phyloP scores from a whole-genome alignment of 2,797 vertebrate genomes.

The Pipistrellus pipistrellus region DNA sequence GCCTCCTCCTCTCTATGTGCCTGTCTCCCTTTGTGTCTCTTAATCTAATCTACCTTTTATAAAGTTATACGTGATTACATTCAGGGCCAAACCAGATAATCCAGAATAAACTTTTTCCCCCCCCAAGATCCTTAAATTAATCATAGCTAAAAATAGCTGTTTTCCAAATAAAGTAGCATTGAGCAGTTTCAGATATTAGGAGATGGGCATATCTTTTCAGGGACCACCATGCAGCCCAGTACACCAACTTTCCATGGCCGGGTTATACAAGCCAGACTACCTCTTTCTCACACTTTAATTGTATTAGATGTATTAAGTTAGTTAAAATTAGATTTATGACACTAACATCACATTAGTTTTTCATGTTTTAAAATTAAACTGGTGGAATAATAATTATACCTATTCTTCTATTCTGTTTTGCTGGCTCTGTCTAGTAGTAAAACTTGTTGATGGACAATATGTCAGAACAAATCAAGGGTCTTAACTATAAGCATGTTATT shows the following conservation, averaged over 20 bases:
- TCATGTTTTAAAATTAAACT: not conserved
- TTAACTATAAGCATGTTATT: not conserved
- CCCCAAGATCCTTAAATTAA: not conserved
- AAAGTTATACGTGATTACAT: not conserved
- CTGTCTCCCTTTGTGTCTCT: not conserved
- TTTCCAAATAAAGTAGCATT: not conserved
- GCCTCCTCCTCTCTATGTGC: not conserved
- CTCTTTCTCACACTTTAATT: not conserved
- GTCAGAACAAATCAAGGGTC: not conserved
- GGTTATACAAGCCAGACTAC: not conserved
- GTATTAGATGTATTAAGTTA: not conserved
- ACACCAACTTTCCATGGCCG: not conserved
- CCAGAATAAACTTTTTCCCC: not conserved
- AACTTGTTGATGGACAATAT: slow-evolving; percentile 26
- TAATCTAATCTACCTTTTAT: not conserved
- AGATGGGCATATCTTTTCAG: not conserved
- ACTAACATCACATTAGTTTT: not conserved
- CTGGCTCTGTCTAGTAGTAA: not conserved
- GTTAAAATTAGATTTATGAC: not conserved
- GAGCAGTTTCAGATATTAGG: not conserved
- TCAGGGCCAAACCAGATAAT: not conserved
- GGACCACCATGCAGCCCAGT: not conserved
- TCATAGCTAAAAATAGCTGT: not conserved
- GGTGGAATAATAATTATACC: not conserved
- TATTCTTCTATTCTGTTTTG: not conserved